A percentile compares a stretch with the other conserved stretches of the same genome.
Conservation (phyloP, 2,797 vertebrate genomes). For the Notolepis coatsorum region DNA sequence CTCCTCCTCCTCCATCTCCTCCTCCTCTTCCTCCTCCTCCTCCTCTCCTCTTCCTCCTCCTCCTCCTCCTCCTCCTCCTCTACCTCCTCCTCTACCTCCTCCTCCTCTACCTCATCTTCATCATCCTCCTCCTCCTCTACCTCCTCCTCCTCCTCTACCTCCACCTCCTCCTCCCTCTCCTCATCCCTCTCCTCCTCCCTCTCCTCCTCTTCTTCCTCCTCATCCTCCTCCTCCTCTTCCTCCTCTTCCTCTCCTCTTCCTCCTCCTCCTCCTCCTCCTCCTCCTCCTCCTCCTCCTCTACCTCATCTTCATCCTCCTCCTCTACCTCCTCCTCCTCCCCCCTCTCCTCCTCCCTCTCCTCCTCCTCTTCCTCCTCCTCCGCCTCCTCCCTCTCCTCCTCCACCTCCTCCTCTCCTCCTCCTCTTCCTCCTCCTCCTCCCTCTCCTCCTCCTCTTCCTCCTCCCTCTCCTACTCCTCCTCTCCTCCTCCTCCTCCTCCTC, state of each 20-base stretch:
- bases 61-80: conserved; percentile 70
- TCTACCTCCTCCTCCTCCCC: conserved; percentile 78
- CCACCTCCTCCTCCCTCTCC: conserved; percentile 82
- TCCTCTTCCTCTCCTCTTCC: conserved; percentile 71
- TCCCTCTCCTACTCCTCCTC: conserved; percentile 71
- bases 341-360: conserved; percentile 78
- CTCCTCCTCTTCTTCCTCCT: too few species aligned
- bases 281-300: conserved; percentile 70
- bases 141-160: conserved; percentile 71
- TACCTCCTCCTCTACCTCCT: conserved; percentile 73
- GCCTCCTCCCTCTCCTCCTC: conserved; percentile 70
- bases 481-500: conserved; percentile 71
- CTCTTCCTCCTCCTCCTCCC: conserved; percentile 74
- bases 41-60: conserved; percentile 66
- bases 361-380: conserved; percentile 76
- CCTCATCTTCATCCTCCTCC: conserved; percentile 73
- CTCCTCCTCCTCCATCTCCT: conserved; percentile 73
- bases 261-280: conserved; percentile 69
- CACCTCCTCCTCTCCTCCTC: conserved; percentile 73
- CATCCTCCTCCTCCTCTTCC: conserved; percentile 71
- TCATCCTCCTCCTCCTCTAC: too few species aligned
- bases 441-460: conserved; percentile 71
- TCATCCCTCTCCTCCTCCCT: conserved; percentile 68
- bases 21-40: conserved; percentile 72
- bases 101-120: conserved; percentile 74